Conservation (phyloP, 2,113 vertebrate species). For the Apodemus speciosus region DNA sequence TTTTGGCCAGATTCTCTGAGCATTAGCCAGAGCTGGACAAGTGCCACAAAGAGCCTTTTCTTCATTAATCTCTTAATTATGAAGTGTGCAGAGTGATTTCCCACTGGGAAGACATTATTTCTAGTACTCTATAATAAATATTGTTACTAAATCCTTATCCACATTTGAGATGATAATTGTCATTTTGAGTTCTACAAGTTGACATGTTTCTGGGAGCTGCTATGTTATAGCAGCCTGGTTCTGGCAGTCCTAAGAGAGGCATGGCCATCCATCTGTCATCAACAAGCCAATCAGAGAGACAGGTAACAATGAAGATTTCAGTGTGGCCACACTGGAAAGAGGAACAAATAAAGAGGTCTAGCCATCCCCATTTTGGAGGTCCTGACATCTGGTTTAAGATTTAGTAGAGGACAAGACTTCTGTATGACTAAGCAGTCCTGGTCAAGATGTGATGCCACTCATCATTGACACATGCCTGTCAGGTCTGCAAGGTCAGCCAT, state of each 20-base stretch:
- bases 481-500: not conserved
- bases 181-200: not conserved
- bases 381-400: not conserved
- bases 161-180: not conserved
- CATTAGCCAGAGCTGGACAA: not conserved
- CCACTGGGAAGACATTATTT: not conserved
- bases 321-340: not conserved
- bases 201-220: not conserved
- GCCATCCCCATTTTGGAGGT: not conserved
- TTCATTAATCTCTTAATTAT: conserved; percentile 3
- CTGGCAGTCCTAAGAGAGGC: not conserved
- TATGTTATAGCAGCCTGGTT: not conserved
- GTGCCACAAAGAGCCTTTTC: not conserved
- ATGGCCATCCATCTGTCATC: not conserved
- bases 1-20: not conserved
- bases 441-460: not conserved
- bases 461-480: not conserved
- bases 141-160: not conserved
- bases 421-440: not conserved
- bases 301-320: not conserved
- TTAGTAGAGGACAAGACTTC: not conserved
- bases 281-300: not conserved
- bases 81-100: not conserved
- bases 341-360: not conserved
- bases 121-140: not conserved